Evolutionary conservation across 2,797 vertebrate species (phyloP).

Genomic region (Ptychadena robeensis): DNA sequence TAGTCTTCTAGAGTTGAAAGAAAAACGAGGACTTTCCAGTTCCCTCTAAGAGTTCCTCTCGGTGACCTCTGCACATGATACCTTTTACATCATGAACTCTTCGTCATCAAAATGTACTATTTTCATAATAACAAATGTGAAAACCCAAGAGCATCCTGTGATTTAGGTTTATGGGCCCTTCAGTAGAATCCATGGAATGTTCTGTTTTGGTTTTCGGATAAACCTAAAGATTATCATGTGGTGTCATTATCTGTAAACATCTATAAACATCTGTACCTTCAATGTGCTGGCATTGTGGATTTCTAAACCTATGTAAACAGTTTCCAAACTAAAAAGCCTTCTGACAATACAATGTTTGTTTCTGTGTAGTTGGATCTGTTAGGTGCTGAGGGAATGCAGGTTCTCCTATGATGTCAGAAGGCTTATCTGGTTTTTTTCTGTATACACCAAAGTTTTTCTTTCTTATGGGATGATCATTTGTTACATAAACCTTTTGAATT

Average conservation of each 20-base stretch:
- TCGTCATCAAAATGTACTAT: too few species aligned
- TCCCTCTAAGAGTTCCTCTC: too few species aligned
- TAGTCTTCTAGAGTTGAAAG: too few species aligned
- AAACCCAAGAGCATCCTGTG: too few species aligned
- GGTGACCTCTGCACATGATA: too few species aligned
- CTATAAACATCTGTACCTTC: not conserved
- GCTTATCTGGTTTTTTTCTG: not conserved
- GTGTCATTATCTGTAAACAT: not conserved
- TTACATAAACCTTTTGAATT: too few species aligned
- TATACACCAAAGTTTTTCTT: not conserved
- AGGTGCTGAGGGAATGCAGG: not conserved
- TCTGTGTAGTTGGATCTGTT: not conserved
- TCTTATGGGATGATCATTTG: too few species aligned
- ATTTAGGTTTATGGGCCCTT: not conserved
- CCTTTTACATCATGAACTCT: too few species aligned
- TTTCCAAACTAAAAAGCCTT: not conserved
- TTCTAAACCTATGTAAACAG: not conserved
- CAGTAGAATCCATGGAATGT: not conserved
- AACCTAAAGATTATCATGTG: not conserved
- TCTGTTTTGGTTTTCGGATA: not conserved
- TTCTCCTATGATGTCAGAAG: not conserved
- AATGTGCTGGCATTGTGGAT: not conserved
- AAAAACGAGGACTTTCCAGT: too few species aligned
- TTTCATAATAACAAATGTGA: too few species aligned
- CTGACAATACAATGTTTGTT: not conserved